Percentiles rank a stretch among this genome's conserved stretches.
Conservation (phyloP, 2,797 vertebrate genomes). For the Clamator glandarius region DNA sequence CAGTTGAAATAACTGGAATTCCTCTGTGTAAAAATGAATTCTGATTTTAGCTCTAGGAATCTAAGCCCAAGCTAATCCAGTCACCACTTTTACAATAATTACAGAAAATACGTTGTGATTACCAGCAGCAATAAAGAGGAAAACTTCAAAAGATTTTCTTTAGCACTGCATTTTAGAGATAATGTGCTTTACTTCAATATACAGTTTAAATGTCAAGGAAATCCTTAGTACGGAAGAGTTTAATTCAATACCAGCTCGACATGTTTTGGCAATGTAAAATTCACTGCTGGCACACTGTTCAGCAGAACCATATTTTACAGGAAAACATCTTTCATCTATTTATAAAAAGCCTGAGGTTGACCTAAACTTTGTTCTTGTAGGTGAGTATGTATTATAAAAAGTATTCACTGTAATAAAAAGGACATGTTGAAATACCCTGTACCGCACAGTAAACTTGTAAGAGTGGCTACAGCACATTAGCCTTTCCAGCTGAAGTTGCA, state of each 20-base stretch:
- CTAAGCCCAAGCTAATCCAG: constrained; percentile 35
- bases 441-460: not conserved
- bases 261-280: constrained; percentile 40
- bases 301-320: constrained; percentile 5
- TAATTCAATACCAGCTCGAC: constrained; percentile 47
- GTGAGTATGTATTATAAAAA: not conserved
- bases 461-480: not conserved
- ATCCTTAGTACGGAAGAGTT: constrained; percentile 15
- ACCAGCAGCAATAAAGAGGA: constrained; percentile 43
- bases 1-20: not conserved
- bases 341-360: constrained; percentile 3
- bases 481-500: not conserved
- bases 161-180: constrained; percentile 54
- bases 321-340: constrained; percentile 8
- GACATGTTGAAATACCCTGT: not conserved
- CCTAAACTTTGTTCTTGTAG: not conserved
- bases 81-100: constrained; percentile 24
- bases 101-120: constrained; percentile 16
- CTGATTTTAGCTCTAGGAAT: constrained; percentile 5
- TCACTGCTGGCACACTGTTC: not conserved
- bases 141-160: constrained; percentile 59
- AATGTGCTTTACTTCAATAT: constrained; percentile 54
- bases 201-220: constrained; percentile 50
- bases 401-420: not conserved
- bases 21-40: not conserved